These are phyloP conservation scores for Torymus auratus DNA, from an alignment of 2,888 invertebrate species.

Conservation along the genomic window DNA sequence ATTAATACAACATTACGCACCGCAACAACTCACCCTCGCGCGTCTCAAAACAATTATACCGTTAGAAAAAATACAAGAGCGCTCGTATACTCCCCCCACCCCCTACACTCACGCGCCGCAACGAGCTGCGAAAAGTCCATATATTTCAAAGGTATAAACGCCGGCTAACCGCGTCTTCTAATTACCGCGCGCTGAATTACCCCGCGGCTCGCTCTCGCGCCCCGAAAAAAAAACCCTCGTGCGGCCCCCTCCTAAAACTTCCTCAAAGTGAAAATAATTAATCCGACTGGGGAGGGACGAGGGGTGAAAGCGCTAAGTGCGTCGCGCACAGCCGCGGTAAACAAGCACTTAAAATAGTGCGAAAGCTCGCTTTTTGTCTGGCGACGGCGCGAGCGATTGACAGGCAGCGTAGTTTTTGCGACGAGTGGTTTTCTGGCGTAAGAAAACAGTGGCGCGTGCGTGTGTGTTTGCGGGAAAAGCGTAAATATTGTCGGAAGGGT, in stretches of 20 bases:
- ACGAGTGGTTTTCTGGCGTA: slow-evolving; percentile 10
- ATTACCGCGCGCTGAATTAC: slow-evolving; percentile 5
- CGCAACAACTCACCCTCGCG: too few relatives aligned
- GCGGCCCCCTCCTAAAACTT: neutral
- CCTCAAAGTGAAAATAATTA: slow-evolving; percentile 35
- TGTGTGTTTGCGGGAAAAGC: neutral
- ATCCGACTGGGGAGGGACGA: neutral
- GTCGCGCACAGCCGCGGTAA: neutral
- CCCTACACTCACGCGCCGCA: neutral
- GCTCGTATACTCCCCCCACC: too few relatives aligned
- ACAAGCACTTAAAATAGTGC: slow-evolving; percentile 45
- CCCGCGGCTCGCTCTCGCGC: neutral
- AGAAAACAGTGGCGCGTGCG: slow-evolving; percentile 3
- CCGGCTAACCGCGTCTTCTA: neutral
- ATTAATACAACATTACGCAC: too few relatives aligned
- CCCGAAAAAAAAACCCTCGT: neutral
- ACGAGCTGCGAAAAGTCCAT: neutral
- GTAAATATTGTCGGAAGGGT: slow-evolving; percentile 26
- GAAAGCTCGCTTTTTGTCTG: neutral
- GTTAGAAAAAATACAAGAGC: too few relatives aligned
- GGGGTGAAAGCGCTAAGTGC: too few relatives aligned
- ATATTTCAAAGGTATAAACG: too few relatives aligned
- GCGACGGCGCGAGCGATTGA: slow-evolving; percentile 21
- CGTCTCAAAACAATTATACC: too few relatives aligned
- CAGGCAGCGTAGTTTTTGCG: slow-evolving; percentile 28